Percentiles rank a stretch among this genome's conserved stretches.
phyloP scores from a whole-genome alignment of 2,113 vertebrate species.

The Rallus limicola region DNA sequence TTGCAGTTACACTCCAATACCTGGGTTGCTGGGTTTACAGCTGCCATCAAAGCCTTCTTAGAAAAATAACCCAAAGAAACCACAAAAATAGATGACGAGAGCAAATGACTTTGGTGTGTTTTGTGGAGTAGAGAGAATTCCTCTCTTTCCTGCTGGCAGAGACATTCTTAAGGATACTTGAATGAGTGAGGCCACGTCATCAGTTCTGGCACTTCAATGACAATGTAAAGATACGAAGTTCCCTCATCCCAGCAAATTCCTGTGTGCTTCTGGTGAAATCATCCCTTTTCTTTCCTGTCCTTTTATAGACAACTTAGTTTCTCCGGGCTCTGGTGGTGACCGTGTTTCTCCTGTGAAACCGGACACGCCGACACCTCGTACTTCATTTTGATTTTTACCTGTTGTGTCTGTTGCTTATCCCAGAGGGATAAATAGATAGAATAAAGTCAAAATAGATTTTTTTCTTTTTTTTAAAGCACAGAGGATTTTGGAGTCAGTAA shows the following conservation, averaged over 20 bases:
- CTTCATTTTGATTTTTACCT: not conserved
- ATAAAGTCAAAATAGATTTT: not conserved
- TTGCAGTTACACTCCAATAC: not conserved
- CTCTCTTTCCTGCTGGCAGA: not conserved
- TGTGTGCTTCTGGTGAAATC: not conserved
- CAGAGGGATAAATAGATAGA: not conserved
- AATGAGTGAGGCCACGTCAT: not conserved
- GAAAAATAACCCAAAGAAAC: not conserved
- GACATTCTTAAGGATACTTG: not conserved
- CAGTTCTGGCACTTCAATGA: not conserved
- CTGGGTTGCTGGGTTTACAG: not conserved
- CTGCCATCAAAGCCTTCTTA: not conserved
- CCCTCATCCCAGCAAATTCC: not conserved
- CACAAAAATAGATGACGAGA: not conserved
- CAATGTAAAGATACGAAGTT: not conserved
- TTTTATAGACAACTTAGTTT: not conserved
- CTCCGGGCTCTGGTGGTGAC: not conserved
- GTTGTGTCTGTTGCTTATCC: not conserved
- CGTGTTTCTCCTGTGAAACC: not conserved
- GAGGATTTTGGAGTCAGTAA: not conserved
- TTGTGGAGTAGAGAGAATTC: not conserved
- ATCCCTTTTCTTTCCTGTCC: not conserved
- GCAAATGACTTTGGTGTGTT: not conserved
- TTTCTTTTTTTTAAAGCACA: not conserved
- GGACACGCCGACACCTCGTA: fast-evolving